Evolutionary conservation across 1,140 invertebrate genomes (phyloP).

Genomic region (Ylistrum balloti): DNA sequence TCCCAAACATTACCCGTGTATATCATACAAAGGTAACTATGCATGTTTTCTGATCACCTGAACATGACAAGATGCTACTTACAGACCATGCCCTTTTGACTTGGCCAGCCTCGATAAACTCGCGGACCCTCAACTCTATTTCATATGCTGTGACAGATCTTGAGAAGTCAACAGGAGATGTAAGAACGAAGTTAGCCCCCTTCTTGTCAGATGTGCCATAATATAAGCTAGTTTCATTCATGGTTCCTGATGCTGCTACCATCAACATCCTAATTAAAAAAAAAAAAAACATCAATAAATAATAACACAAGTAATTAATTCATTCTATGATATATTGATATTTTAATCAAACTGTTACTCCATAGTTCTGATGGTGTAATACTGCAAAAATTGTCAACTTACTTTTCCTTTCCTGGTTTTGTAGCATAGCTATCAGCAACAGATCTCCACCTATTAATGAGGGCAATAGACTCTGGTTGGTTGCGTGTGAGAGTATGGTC

Average conservation of each 20-base stretch:
- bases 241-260: constrained; percentile 57
- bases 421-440: constrained; percentile 65
- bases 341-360: no score
- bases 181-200: constrained; percentile 64
- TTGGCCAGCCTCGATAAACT: constrained; percentile 16
- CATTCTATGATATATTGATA: background rate
- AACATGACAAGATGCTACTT: background rate
- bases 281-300: background rate
- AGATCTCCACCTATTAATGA: constrained; percentile 64
- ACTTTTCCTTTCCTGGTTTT: constrained; percentile 76
- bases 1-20: no score
- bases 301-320: background rate
- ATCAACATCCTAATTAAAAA: constrained; percentile 65
- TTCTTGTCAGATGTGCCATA: constrained; percentile 60
- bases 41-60: no score
- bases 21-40: no score
- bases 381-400: background rate
- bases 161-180: background rate
- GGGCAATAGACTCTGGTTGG: constrained; percentile 58
- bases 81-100: background rate
- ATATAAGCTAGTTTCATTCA: constrained; percentile 61
- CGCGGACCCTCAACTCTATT: background rate
- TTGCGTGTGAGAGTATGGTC: constrained; percentile 62
- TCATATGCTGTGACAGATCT: constrained; percentile 42
- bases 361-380: no score